phyloP scores from a whole-genome alignment of 2,113 vertebrate genomes.

The Aptenodytes forsteri region DNA sequence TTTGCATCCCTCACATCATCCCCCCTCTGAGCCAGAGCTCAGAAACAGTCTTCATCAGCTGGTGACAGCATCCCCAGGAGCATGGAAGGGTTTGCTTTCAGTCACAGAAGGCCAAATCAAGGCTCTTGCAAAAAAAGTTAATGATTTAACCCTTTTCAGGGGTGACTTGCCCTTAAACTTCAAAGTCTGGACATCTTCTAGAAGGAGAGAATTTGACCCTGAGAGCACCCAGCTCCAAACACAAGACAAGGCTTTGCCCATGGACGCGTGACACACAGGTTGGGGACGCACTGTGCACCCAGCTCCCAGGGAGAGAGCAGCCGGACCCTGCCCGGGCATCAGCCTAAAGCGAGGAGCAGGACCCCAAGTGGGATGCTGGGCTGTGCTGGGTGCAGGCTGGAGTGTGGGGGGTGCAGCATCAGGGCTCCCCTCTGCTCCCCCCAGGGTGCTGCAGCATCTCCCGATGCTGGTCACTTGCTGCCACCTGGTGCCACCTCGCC shows the following conservation, averaged over 20 bases:
- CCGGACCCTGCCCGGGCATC: background rate
- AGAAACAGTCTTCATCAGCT: background rate
- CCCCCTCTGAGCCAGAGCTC: background rate
- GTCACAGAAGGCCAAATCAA: background rate
- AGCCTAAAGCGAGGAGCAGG: background rate
- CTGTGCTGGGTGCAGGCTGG: background rate
- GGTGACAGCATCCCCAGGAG: background rate
- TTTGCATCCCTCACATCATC: background rate
- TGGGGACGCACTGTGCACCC: rapidly evolving
- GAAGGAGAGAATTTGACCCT: background rate
- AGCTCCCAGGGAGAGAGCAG: rapidly evolving
- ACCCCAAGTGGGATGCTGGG: background rate
- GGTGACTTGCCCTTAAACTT: conserved; percentile 24
- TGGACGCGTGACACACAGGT: rapidly evolving
- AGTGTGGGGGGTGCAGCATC: background rate
- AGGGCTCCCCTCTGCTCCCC: background rate
- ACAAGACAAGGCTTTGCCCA: background rate
- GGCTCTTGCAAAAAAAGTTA: conserved; percentile 33
- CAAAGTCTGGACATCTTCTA: background rate
- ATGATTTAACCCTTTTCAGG: conserved; percentile 13
- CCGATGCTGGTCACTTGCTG: conserved; percentile 17
- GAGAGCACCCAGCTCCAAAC: background rate
- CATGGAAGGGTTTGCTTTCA: background rate
- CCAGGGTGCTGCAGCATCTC: background rate
- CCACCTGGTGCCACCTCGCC: conserved; percentile 21